Conservation (phyloP, 1,140 invertebrate genomes). For the Polypedilum pembai region DNA sequence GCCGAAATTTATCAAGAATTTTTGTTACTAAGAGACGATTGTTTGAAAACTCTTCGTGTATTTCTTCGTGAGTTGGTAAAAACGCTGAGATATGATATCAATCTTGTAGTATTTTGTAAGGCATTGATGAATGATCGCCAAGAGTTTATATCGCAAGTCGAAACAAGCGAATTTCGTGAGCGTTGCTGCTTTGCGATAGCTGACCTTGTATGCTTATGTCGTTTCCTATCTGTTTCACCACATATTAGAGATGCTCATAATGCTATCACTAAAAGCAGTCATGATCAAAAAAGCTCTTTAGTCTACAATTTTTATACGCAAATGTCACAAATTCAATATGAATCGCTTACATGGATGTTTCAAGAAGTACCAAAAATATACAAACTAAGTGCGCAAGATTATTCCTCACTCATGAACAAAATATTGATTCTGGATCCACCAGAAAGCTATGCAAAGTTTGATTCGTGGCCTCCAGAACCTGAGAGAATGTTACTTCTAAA, state of each 20-base stretch:
- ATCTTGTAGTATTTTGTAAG: constrained; percentile 60
- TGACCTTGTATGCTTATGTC: constrained; percentile 77
- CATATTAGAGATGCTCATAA: constrained; percentile 62
- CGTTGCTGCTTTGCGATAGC: constrained; percentile 73
- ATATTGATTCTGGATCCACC: constrained; percentile 75
- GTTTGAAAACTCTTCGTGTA: constrained; percentile 71
- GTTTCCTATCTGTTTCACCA: constrained; percentile 71
- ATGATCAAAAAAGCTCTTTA: constrained; percentile 38
- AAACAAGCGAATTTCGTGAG: constrained; percentile 64
- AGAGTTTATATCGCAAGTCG: constrained; percentile 46
- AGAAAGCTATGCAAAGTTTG: constrained; percentile 83
- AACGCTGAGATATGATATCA: constrained; percentile 70
- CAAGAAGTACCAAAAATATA: constrained; percentile 68
- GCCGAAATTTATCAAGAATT: constrained; percentile 81
- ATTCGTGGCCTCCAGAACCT: constrained; percentile 89
- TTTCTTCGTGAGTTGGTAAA: constrained; percentile 77
- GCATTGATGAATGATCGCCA: constrained; percentile 59
- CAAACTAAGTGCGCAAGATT: constrained; percentile 62
- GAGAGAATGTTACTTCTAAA: constrained; percentile 72
- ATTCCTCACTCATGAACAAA: constrained; percentile 75
- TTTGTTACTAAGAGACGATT: constrained; percentile 82
- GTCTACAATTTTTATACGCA: constrained; percentile 55
- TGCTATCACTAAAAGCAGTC: constrained; percentile 37
- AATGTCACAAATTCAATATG: constrained; percentile 70
- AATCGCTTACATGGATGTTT: constrained; percentile 79